Evolutionary conservation across 2,113 vertebrate species (phyloP).

Genomic region (Petromus typicus): DNA sequence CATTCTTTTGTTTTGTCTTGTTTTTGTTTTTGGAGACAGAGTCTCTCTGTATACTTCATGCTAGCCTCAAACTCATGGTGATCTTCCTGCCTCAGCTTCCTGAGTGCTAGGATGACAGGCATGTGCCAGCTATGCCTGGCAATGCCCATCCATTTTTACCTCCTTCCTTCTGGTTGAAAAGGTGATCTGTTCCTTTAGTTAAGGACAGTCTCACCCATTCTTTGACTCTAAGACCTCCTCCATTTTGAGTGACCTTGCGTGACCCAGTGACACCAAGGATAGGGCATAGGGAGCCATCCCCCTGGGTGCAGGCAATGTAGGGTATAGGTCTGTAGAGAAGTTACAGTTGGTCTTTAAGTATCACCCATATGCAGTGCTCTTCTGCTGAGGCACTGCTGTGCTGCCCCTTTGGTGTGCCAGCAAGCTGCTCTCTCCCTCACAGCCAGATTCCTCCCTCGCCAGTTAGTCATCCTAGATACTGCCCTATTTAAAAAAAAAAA

Average conservation of each 20-base stretch:
- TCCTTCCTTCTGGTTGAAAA: conserved; percentile 17
- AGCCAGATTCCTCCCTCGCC: not conserved
- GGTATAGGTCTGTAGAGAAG: not conserved
- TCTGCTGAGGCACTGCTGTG: not conserved
- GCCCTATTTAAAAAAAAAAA: not conserved
- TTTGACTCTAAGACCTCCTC: not conserved
- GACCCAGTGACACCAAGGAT: not conserved
- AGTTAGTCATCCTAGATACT: not conserved
- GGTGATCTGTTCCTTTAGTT: not conserved
- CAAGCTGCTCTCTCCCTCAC: not conserved
- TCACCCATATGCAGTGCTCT: not conserved
- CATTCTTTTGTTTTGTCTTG: no score
- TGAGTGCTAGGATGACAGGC: no score
- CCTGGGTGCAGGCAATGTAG: not conserved
- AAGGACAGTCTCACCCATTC: not conserved
- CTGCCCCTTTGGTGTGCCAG: not conserved
- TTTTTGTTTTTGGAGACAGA: no score
- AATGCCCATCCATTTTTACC: not conserved
- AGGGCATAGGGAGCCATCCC: not conserved
- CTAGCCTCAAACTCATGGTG: no score
- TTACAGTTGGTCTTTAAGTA: not conserved
- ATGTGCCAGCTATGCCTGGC: no score
- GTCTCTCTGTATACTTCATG: no score
- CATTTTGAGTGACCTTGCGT: not conserved
- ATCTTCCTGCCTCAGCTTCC: no score